phyloP scores from a whole-genome alignment of 2,113 vertebrate genomes.

The Phoxinus phoxinus region DNA sequence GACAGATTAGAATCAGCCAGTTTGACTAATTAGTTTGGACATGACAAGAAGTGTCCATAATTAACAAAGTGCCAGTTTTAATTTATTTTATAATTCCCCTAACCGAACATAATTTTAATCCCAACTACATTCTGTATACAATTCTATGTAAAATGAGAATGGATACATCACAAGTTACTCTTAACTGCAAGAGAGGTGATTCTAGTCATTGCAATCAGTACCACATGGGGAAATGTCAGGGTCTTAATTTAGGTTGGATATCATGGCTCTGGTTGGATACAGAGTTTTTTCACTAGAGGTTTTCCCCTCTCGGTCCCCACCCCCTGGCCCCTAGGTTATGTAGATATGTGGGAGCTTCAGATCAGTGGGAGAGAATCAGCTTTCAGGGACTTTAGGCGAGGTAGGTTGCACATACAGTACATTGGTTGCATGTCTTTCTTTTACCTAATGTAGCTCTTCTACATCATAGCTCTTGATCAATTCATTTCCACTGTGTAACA shows the following conservation, averaged over 20 bases:
- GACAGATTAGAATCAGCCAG: slow-evolving; percentile 2
- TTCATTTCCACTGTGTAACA: background rate
- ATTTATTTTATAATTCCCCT: background rate
- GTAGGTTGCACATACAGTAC: slow-evolving; percentile 4
- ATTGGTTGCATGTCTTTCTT: background rate
- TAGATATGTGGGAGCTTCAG: background rate
- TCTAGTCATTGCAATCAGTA: background rate
- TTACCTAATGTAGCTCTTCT: background rate
- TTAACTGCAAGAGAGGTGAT: background rate
- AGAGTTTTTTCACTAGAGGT: slow-evolving; percentile 13
- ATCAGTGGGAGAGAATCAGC: slow-evolving; percentile 18
- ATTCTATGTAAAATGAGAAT: background rate
- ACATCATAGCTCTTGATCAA: background rate
- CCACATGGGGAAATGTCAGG: slow-evolving; percentile 50
- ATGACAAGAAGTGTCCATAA: background rate
- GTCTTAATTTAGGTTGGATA: slow-evolving; percentile 65
- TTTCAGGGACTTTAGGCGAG: background rate
- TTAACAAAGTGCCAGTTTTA: background rate
- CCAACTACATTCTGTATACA: background rate
- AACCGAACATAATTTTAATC: background rate
- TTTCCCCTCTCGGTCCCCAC: background rate
- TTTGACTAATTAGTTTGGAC: background rate
- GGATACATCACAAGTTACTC: background rate
- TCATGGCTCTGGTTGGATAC: slow-evolving; percentile 20
- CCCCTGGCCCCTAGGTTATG: background rate